Evolutionary conservation across 2,797 vertebrate genomes (phyloP), one percentile per base, ranked within the genome.

Genomic region (Eulemur coronatus): DNA sequence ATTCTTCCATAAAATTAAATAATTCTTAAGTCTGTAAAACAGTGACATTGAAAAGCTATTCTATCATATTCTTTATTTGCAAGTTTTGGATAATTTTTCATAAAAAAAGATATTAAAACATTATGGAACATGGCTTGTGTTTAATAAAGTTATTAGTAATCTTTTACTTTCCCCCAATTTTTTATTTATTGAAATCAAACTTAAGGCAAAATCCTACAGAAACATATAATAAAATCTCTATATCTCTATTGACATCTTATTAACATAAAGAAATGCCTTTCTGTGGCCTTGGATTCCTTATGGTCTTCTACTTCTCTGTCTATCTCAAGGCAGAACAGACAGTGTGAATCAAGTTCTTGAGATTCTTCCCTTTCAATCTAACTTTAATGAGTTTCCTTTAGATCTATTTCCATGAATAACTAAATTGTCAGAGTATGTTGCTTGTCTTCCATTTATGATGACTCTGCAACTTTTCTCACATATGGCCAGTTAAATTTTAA

Each of bases 161-260:
- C 5, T 13, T 76, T 38, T 50, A 13, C 46, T 59, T 59, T 5
- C 5, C 7, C 57, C 18, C 70, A 67, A 30, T 63, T 72, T 84
- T 84, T 90, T 9, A 89, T 63, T 89, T 75, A 61, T 5, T 85
- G 30, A 85, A 78, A 52, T 92, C 38, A 92, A 97, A 81, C 24
- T 63, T 11, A 95, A 90, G 38, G 1, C 15, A 92, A 89, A 94
- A 78, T 61, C 35, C 24, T 87, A 88, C 0, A 67, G 65, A 89
- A 88, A 41, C 5, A 8, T 22, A 61, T 17, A n/a, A 28, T 48
- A 86, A 84, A 70, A 75, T 86, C 3, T 86, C 41, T 33, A 59
- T 15, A 70, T 86, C 4, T 86, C 41, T 30, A 59, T 18, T 76
- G 70, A 75, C 76, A 41, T 43, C 78, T 89, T 69, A 55, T 65